Evolutionary conservation across 2,888 invertebrate genomes (phyloP).

Genomic region (Priocnemis perturbator): DNA sequence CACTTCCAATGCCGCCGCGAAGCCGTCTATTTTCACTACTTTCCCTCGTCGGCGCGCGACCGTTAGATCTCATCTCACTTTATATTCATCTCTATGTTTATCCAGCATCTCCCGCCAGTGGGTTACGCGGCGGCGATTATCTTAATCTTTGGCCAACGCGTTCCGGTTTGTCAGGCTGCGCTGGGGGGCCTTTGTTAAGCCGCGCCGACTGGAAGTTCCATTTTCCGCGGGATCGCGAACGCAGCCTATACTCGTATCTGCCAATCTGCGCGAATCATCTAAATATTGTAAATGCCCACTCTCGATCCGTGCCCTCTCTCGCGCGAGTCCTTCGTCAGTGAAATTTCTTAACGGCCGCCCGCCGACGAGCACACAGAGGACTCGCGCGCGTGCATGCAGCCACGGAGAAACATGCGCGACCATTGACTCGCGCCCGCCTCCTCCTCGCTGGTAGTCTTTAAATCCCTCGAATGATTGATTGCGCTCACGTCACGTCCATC

Average conservation of each 20-base stretch:
- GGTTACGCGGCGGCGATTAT: conserved; percentile 19
- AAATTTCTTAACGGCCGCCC: conserved; percentile 5
- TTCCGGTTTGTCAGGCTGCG: conserved; percentile 24
- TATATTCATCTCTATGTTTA: conserved; percentile 8
- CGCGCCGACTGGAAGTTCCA: conserved; percentile 9
- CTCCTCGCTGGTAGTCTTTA: conserved; percentile 34
- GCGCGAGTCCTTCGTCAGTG: conserved; percentile 2
- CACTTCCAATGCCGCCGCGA: neutral
- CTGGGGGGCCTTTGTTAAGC: conserved; percentile 16
- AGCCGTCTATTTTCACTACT: neutral
- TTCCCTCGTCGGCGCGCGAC: neutral
- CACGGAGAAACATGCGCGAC: conserved; percentile 15
- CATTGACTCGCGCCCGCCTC: conserved; percentile 20
- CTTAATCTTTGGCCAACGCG: conserved; percentile 25
- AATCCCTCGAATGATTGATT: conserved; percentile 54
- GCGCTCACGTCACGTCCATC: conserved; percentile 41
- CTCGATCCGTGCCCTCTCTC: conserved; percentile 32
- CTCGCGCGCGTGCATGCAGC: conserved; percentile 1
- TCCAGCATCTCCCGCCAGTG: conserved; percentile 8
- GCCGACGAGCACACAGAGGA: neutral
- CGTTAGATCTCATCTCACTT: conserved; percentile 2
- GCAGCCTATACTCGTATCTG: conserved; percentile 17
- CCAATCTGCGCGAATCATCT: conserved; percentile 45
- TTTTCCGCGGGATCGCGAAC: conserved; percentile 14
- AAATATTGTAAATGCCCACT: conserved; percentile 32